A percentile compares a stretch with the other conserved stretches of the same genome.
Evolutionary conservation across 2,797 vertebrate genomes (phyloP).

Genomic region (Rhinella marina): DNA sequence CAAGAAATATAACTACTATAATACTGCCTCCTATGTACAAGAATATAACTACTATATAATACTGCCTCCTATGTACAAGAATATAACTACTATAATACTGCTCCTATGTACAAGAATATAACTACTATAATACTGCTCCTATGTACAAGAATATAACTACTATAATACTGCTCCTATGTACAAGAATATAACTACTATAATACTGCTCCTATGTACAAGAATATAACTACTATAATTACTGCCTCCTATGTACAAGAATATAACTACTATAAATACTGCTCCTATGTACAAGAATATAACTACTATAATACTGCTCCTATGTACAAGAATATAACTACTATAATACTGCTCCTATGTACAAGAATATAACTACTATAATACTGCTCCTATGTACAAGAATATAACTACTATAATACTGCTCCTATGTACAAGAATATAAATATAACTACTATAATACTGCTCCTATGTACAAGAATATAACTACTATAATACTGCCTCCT

Average conservation of each 20-base stretch:
- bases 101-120: too few relatives aligned
- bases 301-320: conserved; percentile 1
- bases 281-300: conserved; percentile 13
- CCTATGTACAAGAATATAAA: conserved; percentile 2
- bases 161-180: neutral
- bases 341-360: conserved; percentile 5
- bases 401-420: too few relatives aligned
- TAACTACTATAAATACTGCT: too few relatives aligned
- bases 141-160: conserved; percentile 8
- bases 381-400: neutral
- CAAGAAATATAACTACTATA: neutral
- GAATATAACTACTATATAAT: conserved; percentile 17
- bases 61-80: too few relatives aligned
- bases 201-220: conserved; percentile 4
- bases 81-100: too few relatives aligned
- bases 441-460: conserved; percentile 17
- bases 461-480: conserved; percentile 9
- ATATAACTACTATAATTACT: conserved; percentile 13
- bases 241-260: neutral
- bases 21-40: neutral
- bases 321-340: conserved; percentile 1
- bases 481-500: conserved; percentile 9
- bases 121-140: conserved; percentile 11
- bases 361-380: conserved; percentile 11
- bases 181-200: conserved; percentile 14